A percentile compares a stretch with the other conserved stretches of the same genome.
Evolutionary conservation across 2,888 invertebrate genomes (phyloP).

Genomic region (Flabesymbios commensalis): DNA sequence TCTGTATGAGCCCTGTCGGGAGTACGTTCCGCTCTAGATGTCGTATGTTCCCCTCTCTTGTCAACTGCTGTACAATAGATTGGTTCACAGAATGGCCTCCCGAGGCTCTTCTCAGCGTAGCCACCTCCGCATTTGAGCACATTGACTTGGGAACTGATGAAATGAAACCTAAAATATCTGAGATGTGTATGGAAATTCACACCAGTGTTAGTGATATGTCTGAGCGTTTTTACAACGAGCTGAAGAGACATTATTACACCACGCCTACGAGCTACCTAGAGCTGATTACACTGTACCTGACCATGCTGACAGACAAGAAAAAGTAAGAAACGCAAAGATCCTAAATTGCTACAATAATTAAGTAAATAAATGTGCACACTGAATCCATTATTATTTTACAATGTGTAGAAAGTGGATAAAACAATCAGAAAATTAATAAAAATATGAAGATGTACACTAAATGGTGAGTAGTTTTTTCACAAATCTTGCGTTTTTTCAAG

Average conservation of each 20-base stretch:
- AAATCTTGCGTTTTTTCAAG: neutral
- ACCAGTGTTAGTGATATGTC: slow-evolving; percentile 80
- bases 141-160: slow-evolving; percentile 66
- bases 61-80: slow-evolving; percentile 63
- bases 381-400: too few species aligned
- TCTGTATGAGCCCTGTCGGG: slow-evolving; percentile 90
- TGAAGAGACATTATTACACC: slow-evolving; percentile 84
- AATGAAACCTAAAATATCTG: slow-evolving; percentile 66
- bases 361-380: too few species aligned
- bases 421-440: neutral
- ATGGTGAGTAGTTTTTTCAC: neutral
- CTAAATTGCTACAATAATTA: neutral
- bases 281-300: slow-evolving; percentile 77
- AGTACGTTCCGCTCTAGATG: slow-evolving; percentile 76
- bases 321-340: too few species aligned
- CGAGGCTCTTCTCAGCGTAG: slow-evolving; percentile 81
- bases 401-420: too few species aligned
- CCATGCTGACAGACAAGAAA: slow-evolving; percentile 72
- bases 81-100: slow-evolving; percentile 80
- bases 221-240: slow-evolving; percentile 76
- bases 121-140: slow-evolving; percentile 72
- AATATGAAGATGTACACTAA: neutral
- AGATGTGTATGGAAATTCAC: slow-evolving; percentile 75
- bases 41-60: slow-evolving; percentile 62
- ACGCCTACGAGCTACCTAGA: slow-evolving; percentile 91